A percentile compares a stretch with the other conserved stretches of the same genome.
Evolutionary conservation across 2,888 invertebrate species (phyloP).

Genomic region (Drosophila melanosoma): DNA sequence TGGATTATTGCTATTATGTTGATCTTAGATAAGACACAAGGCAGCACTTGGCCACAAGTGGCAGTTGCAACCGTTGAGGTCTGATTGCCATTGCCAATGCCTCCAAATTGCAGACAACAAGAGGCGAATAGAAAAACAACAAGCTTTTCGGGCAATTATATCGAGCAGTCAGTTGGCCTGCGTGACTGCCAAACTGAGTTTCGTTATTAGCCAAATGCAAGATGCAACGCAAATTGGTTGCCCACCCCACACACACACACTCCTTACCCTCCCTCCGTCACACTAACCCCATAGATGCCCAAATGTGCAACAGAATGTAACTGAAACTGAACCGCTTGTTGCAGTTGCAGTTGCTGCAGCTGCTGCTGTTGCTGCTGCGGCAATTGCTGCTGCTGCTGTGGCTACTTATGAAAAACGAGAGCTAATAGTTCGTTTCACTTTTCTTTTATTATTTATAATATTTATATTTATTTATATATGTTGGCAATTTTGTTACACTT

Average conservation of each 20-base stretch:
- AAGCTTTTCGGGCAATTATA: constrained; percentile 57
- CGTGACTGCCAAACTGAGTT: constrained; percentile 69
- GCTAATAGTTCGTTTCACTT: constrained; percentile 80
- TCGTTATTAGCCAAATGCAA: constrained; percentile 67
- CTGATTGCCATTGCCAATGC: constrained; percentile 71
- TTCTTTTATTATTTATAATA: constrained; percentile 76
- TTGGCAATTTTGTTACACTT: constrained; percentile 59
- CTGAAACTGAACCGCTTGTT: constrained; percentile 39
- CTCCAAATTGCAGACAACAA: constrained; percentile 55
- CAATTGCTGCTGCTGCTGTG: constrained; percentile 26
- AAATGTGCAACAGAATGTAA: constrained; percentile 77
- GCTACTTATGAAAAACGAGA: constrained; percentile 76
- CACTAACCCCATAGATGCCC: not conserved
- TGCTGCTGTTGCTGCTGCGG: constrained; percentile 13
- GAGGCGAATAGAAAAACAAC: constrained; percentile 14
- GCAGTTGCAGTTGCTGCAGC: not conserved
- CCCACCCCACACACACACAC: not conserved
- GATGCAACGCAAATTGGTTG: constrained; percentile 48
- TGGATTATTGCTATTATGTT: constrained; percentile 64
- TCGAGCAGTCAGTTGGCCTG: constrained; percentile 47
- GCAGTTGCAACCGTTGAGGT: constrained; percentile 70
- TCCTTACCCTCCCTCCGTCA: not conserved
- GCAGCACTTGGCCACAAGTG: constrained; percentile 18
- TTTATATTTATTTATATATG: constrained; percentile 53
- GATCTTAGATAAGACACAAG: constrained; percentile 27